Conservation (phyloP, 2,113 vertebrate genomes). For the Cryptotis parvus region DNA sequence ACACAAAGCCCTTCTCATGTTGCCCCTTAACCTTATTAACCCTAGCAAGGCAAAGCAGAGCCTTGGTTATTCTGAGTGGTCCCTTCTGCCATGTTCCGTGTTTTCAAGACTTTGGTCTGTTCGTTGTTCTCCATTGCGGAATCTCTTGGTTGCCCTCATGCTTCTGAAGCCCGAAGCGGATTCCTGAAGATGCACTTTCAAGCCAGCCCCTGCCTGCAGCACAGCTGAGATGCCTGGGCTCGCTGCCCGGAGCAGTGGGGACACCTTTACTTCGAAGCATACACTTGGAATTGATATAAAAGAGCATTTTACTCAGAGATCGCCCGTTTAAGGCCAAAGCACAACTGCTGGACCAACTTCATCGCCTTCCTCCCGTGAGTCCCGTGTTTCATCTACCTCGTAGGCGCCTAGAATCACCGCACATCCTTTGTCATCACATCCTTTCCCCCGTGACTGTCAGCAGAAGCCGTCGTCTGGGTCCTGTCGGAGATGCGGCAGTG, state of each 20-base stretch:
- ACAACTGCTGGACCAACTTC: not conserved
- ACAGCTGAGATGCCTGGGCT: not conserved
- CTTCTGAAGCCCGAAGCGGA: no score
- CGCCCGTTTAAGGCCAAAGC: not conserved
- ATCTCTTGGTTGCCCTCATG: not conserved
- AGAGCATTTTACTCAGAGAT: not conserved
- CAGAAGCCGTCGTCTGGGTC: not conserved
- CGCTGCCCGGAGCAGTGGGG: not conserved
- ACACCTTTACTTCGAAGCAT: not conserved
- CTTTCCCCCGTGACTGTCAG: not conserved
- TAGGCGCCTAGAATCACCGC: not conserved
- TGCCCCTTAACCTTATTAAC: not conserved
- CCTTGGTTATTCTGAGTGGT: not conserved
- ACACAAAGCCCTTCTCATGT: not conserved
- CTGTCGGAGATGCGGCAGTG: not conserved
- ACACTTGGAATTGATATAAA: not conserved
- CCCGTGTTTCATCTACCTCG: not conserved
- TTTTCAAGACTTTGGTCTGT: rapidly evolving
- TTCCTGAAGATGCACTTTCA: no score
- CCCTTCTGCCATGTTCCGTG: no score
- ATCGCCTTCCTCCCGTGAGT: not conserved
- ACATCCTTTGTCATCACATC: not conserved
- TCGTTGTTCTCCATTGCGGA: not conserved
- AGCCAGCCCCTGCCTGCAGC: no score
- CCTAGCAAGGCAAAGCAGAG: not conserved